Evolutionary conservation across 2,113 vertebrate genomes (phyloP), one percentile per base, ranked within the genome.

Genomic region (Carassius carassius): DNA sequence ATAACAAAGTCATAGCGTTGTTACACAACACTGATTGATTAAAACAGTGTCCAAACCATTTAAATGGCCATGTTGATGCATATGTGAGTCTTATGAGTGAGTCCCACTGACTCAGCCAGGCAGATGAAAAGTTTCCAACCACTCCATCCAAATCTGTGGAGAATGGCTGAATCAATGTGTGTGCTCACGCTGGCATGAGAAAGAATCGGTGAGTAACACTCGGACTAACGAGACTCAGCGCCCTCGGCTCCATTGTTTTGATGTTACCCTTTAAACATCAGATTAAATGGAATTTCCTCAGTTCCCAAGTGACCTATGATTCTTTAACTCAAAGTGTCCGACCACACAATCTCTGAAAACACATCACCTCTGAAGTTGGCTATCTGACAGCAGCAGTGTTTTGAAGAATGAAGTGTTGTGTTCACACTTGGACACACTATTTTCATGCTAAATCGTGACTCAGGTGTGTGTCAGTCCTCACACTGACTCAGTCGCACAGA

Each of bases 381-480:
- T 32, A 17, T 67, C 29, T 0, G 17, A 37, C 51, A 78, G 29
- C 10, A 3, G 19, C 11, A n/a, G 32, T 41, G 35, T 78, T 41
- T 25, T 35, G 3, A 58, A 58, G 21, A 78, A 41, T 12, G 3
- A 10, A 16, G 37, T 2, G 69, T 41, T 2, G 1, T 23, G 25
- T 75, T 83, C 51, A 70, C 76, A 73, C 58, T 82, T 77, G 51
- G 69, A n/a, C 12, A 78, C 74, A 17, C 10, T 1, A 65, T 75
- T 87, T 74, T 63, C 1, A 77, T 47, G 25, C 60, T 25, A 76
- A 67, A 13, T 29, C 1, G 41, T 87, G 86, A 87, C 60, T 78
- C 47, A n/a, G 49, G 37, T 13, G 21, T 87, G 78, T 32, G 63
- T 82, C 78, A 81, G 11, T 60, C 35, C 8, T 35, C 3, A 17